Percentiles rank a stretch among this genome's conserved stretches.
Evolutionary conservation across 1,140 invertebrate species (phyloP).

Genomic region (Nasonia longicornis): DNA sequence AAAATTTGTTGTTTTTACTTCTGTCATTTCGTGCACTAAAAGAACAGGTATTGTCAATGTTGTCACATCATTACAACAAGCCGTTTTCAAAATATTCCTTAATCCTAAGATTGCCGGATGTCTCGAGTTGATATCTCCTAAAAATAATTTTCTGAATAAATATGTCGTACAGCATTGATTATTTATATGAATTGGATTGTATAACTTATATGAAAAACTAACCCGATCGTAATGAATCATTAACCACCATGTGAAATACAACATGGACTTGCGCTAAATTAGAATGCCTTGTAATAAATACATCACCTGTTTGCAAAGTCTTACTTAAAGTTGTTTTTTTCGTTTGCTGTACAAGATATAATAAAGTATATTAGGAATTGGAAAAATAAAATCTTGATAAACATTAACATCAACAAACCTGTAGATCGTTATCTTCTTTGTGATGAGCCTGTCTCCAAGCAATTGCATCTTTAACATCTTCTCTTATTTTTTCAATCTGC

Average conservation of each 20-base stretch:
- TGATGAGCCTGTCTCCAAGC: slow-evolving; percentile 68
- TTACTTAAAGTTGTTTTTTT: slow-evolving; percentile 67
- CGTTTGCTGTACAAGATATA: slow-evolving; percentile 47
- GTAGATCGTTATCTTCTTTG: slow-evolving; percentile 61
- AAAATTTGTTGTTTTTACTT: slow-evolving; percentile 72
- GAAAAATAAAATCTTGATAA: not conserved
- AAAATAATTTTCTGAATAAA: slow-evolving; percentile 50
- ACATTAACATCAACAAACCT: slow-evolving; percentile 51
- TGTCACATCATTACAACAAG: slow-evolving; percentile 92
- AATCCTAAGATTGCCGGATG: slow-evolving; percentile 96
- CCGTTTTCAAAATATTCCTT: slow-evolving; percentile 94
- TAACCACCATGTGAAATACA: slow-evolving; percentile 93
- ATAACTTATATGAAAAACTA: slow-evolving; percentile 26
- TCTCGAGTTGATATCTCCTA: slow-evolving; percentile 92
- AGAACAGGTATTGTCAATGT: slow-evolving; percentile 94
- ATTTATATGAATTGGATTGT: not conserved
- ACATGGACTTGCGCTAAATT: slow-evolving; percentile 95
- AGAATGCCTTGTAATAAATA: slow-evolving; percentile 95
- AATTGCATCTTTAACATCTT: slow-evolving; percentile 70
- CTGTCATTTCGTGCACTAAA: slow-evolving; percentile 92
- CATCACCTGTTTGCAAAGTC: slow-evolving; percentile 86
- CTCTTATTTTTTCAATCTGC: slow-evolving; percentile 84
- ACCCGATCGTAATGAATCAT: slow-evolving; percentile 79
- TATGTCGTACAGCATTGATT: not conserved
- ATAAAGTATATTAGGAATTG: slow-evolving; percentile 24